Base-by-base conservation (phyloP, 2,797 vertebrate genomes). In the Halcyon leucocephala region DNA sequence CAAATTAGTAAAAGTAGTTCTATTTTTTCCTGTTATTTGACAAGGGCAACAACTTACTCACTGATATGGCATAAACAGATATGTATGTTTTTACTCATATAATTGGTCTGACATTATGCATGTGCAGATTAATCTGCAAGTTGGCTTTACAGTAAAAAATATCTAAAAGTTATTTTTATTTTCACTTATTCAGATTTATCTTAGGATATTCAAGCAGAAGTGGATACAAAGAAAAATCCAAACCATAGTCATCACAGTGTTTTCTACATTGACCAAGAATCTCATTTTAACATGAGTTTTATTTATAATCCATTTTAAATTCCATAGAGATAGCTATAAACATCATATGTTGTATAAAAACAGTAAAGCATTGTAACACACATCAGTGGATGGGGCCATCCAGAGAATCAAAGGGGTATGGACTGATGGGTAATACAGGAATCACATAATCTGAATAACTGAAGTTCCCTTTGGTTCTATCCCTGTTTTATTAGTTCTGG, bases 211-310 rank as follows among this genome's bases (percentile, higher is more conserved):
- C 7, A 60, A 35, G 11, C 16, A 64, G 28, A 82, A 55, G 1
- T 22, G 9, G 8, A 58, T 52, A 35, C 6, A 12, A 28, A 7
- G 49, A 54, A 7, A 1, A 6, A 60, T 52, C 18, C 14, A 46
- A n/a, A 52, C 44, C 0, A 0, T 26, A 11, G 39, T 58, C 54
- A 14, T 58, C 21, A 67, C 12, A 22, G 29, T 41, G 5, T 28
- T 90, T 44, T 52, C 44, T 69, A 16, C 22, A 42, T 77, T 55
- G 22, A 57, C 49, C 25, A 54, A 49, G 6, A 14, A 54, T 69
- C n/a, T 80, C 26, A 46, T 69, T 69, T 29, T 31, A 35, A 9
- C 13, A 33, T 24, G 12, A 82, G 10, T 44, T 80, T 72, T 87
- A 58, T 69, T 77, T 72, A 12, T 37, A 49, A 76, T 26, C 14